Percentiles rank a stretch among this genome's conserved stretches.
Evolutionary conservation across 1,140 invertebrate genomes (phyloP).

Genomic region (Branchinecta lindahli): DNA sequence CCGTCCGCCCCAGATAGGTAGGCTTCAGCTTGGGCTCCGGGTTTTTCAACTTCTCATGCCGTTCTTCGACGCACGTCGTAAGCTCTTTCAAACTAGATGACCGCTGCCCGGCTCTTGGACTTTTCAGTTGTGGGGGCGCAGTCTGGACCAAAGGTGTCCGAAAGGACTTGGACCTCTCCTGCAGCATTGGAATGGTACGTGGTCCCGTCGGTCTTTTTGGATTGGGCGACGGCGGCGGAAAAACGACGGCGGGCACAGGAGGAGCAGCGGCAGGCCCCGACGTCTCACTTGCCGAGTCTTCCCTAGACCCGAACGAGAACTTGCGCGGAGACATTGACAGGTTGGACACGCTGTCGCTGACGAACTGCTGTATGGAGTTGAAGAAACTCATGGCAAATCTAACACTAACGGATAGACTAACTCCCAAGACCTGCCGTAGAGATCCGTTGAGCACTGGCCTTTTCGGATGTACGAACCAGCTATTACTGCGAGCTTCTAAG

Average conservation of each 20-base stretch:
- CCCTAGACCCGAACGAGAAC: conserved; percentile 45
- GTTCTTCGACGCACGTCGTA: background rate
- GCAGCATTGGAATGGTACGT: conserved; percentile 15
- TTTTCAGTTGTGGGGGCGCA: background rate
- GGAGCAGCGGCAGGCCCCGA: conserved; percentile 3
- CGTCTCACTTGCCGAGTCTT: conserved; percentile 22
- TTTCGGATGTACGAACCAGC: too few relatives aligned
- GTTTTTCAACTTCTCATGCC: background rate
- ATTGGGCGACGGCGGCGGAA: conserved; percentile 31
- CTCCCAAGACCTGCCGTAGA: too few relatives aligned
- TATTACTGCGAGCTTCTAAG: too few relatives aligned
- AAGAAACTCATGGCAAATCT: conserved; percentile 74
- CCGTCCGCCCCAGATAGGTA: background rate
- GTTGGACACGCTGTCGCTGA: conserved; percentile 54
- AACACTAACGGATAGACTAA: conserved; percentile 19
- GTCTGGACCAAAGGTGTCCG: background rate
- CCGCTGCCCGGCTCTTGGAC: background rate
- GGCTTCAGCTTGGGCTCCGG: conserved; percentile 1
- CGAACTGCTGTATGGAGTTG: conserved; percentile 59
- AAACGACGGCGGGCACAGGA: conserved; percentile 16
- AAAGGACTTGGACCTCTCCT: conserved; percentile 20
- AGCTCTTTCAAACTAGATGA: background rate
- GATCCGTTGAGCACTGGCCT: too few relatives aligned
- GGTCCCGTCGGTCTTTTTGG: conserved; percentile 16
- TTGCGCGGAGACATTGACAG: conserved; percentile 56